Evolutionary conservation across 2,888 invertebrate species (phyloP).

Genomic region (Acrocera orbiculus): DNA sequence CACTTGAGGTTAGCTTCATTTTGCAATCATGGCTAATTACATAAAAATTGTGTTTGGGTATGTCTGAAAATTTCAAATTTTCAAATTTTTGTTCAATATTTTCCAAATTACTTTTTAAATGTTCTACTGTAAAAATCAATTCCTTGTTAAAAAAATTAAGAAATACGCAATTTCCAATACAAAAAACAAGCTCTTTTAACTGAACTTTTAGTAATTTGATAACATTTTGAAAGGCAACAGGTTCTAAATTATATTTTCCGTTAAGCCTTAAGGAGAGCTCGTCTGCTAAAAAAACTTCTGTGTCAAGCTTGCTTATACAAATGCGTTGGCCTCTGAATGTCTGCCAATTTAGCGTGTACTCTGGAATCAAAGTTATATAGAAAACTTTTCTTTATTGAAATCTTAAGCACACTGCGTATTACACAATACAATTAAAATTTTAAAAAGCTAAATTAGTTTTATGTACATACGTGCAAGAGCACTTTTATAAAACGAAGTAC

Average conservation of each 20-base stretch:
- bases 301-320: constrained; percentile 16
- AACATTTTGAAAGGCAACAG: neutral
- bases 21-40: neutral
- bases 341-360: constrained; percentile 20
- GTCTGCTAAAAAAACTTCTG: constrained; percentile 16
- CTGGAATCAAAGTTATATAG: constrained; percentile 14
- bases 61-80: neutral
- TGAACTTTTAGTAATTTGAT: constrained; percentile 15
- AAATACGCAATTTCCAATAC: constrained; percentile 15
- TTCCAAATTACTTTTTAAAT: constrained; percentile 13
- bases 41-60: neutral
- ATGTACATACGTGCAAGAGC: neutral
- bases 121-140: constrained; percentile 17
- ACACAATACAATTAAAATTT: neutral
- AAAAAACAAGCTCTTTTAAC: constrained; percentile 19
- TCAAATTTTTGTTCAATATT: constrained; percentile 15
- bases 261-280: constrained; percentile 15
- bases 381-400: neutral
- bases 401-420: too few relatives aligned
- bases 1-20: neutral
- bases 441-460: neutral
- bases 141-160: constrained; percentile 27
- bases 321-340: constrained; percentile 13
- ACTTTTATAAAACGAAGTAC: too few relatives aligned
- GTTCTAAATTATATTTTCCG: neutral